These are phyloP conservation scores for Hyla sarda DNA, from an alignment of 2,113 vertebrate species.

Conservation along the genomic window DNA sequence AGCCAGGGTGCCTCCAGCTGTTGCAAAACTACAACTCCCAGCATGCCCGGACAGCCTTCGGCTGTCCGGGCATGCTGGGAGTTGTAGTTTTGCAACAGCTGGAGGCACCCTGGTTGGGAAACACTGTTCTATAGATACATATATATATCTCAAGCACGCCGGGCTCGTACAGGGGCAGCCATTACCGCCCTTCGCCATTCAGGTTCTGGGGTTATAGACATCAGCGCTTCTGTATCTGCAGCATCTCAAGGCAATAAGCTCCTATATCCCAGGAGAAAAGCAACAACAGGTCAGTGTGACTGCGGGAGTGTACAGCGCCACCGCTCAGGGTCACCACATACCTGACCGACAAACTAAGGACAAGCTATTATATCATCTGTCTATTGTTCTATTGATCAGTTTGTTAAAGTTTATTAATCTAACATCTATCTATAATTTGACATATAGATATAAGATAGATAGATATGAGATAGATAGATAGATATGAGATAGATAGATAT, in stretches of 20 bases:
- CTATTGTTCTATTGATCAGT: neutral
- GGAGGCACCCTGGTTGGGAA: too few species aligned
- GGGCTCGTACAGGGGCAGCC: neutral
- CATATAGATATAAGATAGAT: too few species aligned
- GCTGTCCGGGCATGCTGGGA: too few species aligned
- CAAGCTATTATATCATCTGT: neutral
- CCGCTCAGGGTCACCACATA: constrained; percentile 20
- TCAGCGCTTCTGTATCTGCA: neutral
- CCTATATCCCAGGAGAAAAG: neutral
- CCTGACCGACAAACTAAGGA: neutral
- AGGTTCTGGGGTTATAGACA: neutral
- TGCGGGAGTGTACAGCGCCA: constrained; percentile 8
- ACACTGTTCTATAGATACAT: too few species aligned
- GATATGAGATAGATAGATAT: too few species aligned
- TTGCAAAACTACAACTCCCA: too few species aligned
- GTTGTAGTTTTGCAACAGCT: too few species aligned
- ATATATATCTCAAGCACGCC: neutral
- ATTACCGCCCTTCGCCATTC: neutral
- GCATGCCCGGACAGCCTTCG: too few species aligned
- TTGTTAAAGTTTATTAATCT: too few species aligned
- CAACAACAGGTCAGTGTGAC: constrained; percentile 11
- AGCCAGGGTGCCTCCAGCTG: too few species aligned
- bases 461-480: too few species aligned
- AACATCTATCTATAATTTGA: neutral
- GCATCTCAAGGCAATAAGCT: constrained; percentile 2